Base-by-base conservation (phyloP, 2,888 invertebrate genomes). In the Lycia hirtaria region DNA sequence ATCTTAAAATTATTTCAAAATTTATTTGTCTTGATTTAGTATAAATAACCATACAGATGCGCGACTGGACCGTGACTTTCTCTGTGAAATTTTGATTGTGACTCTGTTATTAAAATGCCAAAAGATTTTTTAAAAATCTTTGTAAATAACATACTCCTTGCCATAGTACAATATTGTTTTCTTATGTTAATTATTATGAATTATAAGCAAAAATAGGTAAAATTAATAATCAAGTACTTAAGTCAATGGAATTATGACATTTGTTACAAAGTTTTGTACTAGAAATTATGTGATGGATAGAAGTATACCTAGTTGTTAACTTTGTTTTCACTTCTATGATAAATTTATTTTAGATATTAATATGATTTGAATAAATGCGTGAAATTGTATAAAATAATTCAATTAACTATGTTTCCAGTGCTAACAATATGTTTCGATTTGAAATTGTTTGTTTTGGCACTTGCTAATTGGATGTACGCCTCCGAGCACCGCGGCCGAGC, bases 391-490 rank as follows among this genome's bases (percentile, higher is more conserved):
- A 30, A 56, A 44, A 37, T 19, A 48, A 40, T 52, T 43, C 2
- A 52, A 52, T 48, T 35, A 48, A 40, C 22, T 28, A 10, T 24
- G 38, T 50, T 56, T 56, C 30, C 35, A 33, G 22, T 24, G 48
- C 30, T 32, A 43, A 47, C 48, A 35, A 20, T 20, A 28, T 41
- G 35, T 67, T 64, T 57, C 59, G 56, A 57, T 60, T 52, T 28
- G 43, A 53, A 60, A 54, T 30, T 54, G 56, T 67, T 64, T 61
- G 57, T 64, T 64, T 47, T 56, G 57, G 59, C 60, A 57, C 59
- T 54, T 37, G 45, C 44, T 66, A 62, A 62, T 66, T 56, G 54
- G 60, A 52, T 53, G 50, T 56, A 40, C 40, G 48, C 56, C 48
- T 47, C 35, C 56, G 48, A 62, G 63, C 52, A 61, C 55, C 32